A percentile compares a stretch with the other conserved stretches of the same genome.
Conservation (phyloP, 2,888 invertebrate genomes). For the Spodoptera exigua region DNA sequence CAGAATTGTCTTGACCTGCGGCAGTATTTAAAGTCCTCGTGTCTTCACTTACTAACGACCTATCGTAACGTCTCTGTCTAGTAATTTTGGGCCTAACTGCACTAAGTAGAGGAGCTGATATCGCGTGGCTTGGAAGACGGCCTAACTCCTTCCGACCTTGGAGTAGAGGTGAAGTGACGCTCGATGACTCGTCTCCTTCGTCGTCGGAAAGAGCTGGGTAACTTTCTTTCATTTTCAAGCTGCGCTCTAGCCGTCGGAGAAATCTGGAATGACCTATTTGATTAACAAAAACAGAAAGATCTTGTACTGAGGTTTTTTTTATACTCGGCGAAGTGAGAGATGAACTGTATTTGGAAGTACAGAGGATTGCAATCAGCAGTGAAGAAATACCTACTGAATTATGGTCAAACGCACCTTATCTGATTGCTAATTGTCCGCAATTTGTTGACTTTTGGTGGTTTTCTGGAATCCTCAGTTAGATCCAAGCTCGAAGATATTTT, state of each 20-base stretch:
- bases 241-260: slow-evolving; percentile 92
- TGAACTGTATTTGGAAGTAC: slow-evolving; percentile 3
- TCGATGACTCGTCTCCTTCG: slow-evolving; percentile 90
- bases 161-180: slow-evolving; percentile 91
- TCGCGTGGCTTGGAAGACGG: slow-evolving; percentile 79
- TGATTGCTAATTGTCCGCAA: slow-evolving; percentile 93
- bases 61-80: slow-evolving; percentile 84
- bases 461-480: slow-evolving; percentile 87
- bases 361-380: not conserved
- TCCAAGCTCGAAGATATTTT: slow-evolving; percentile 90
- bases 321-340: slow-evolving; percentile 27
- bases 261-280: slow-evolving; percentile 86
- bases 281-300: slow-evolving; percentile 47
- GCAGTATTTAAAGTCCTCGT: slow-evolving; percentile 81
- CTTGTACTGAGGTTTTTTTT: slow-evolving; percentile 29
- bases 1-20: slow-evolving; percentile 83
- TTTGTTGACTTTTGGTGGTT: slow-evolving; percentile 91
- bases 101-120: slow-evolving; percentile 83
- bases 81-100: slow-evolving; percentile 84
- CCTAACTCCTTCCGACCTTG: slow-evolving; percentile 80
- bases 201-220: slow-evolving; percentile 90
- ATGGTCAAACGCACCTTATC: slow-evolving; percentile 89
- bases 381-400: slow-evolving; percentile 1
- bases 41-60: slow-evolving; percentile 82
- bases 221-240: slow-evolving; percentile 91